Percentiles rank a stretch among this genome's conserved stretches.
Conservation (phyloP, 2,888 invertebrate species). For the Euzophera pinguis region DNA sequence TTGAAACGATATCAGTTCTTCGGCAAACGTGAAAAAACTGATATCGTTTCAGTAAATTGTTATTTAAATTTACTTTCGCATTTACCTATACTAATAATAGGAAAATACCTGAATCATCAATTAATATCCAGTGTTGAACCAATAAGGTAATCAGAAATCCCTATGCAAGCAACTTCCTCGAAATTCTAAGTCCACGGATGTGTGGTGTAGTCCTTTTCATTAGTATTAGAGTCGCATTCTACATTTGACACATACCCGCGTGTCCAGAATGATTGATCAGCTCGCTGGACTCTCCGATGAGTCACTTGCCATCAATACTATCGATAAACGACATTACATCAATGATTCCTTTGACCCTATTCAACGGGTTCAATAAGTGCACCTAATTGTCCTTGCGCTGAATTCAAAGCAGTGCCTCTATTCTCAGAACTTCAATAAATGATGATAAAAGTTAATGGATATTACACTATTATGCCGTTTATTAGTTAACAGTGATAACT, state of each 20-base stretch:
- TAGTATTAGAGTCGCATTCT: constrained; percentile 54
- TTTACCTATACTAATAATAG: too few species aligned
- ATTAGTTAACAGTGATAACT: constrained; percentile 4
- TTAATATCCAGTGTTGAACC: too few species aligned
- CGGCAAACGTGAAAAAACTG: too few species aligned
- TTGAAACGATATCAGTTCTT: too few species aligned
- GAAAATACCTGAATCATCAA: too few species aligned
- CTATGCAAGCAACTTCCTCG: not conserved
- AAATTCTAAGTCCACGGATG: constrained; percentile 32
- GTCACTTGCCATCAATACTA: constrained; percentile 58
- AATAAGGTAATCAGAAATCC: too few species aligned
- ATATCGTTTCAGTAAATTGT: too few species aligned
- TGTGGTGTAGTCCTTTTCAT: constrained; percentile 55
- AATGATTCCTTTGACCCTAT: constrained; percentile 73
- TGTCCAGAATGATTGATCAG: constrained; percentile 62
- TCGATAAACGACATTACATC: constrained; percentile 34
- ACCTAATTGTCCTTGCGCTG: constrained; percentile 66
- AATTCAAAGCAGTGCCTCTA: constrained; percentile 50
- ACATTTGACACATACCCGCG: constrained; percentile 54
- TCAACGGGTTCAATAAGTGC: constrained; percentile 61
- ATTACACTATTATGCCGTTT: constrained; percentile 8
- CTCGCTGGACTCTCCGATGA: constrained; percentile 65
- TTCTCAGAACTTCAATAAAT: constrained; percentile 63
- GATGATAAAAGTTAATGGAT: constrained; percentile 18
- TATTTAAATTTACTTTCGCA: too few species aligned